These are phyloP conservation scores for Alsophila aescularia DNA, from an alignment of 2,888 invertebrate species.

Conservation along the genomic window DNA sequence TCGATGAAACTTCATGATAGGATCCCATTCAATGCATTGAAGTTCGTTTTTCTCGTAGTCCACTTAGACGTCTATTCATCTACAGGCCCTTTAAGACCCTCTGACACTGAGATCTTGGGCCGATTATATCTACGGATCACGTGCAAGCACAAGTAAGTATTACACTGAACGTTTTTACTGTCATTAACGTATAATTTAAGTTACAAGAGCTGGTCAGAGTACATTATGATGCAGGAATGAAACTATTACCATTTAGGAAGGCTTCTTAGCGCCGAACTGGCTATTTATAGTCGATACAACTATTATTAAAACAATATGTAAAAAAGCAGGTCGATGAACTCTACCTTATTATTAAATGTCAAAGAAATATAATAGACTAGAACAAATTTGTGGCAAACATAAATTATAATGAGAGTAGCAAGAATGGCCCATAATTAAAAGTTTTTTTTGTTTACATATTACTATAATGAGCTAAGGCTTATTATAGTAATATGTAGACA, in stretches of 20 bases:
- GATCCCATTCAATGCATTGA: slow-evolving; percentile 38
- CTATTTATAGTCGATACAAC: neutral
- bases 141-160: slow-evolving; percentile 10
- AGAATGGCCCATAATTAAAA: slow-evolving; percentile 19
- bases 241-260: slow-evolving; percentile 1
- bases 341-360: neutral
- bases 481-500: slow-evolving; percentile 27
- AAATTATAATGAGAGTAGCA: slow-evolving; percentile 13
- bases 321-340: neutral
- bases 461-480: slow-evolving; percentile 23
- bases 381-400: slow-evolving; percentile 7
- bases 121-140: slow-evolving; percentile 20
- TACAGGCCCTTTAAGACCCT: slow-evolving; percentile 4
- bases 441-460: slow-evolving; percentile 21
- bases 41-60: slow-evolving; percentile 25
- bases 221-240: slow-evolving; percentile 1
- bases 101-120: slow-evolving; percentile 9
- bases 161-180: slow-evolving; percentile 17
- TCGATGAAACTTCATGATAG: slow-evolving; percentile 32
- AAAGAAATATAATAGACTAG: neutral
- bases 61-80: slow-evolving; percentile 19
- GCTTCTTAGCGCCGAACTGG: neutral
- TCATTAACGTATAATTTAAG: slow-evolving; percentile 21
- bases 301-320: neutral
- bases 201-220: neutral